These are phyloP conservation scores for Tragelaphus strepsiceros DNA, from an alignment of 2,113 vertebrate species.

Conservation along the genomic window DNA sequence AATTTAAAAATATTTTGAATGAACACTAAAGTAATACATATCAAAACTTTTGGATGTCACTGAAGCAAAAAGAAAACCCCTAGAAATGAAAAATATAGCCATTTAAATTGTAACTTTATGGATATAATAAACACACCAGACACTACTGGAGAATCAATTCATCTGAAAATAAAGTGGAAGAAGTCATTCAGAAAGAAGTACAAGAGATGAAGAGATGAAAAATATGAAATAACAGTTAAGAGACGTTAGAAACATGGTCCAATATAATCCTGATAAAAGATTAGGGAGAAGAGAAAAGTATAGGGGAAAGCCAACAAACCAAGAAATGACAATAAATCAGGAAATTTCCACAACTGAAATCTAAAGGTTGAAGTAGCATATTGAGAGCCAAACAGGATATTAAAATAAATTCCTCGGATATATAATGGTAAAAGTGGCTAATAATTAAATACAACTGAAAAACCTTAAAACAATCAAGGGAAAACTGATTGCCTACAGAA, in stretches of 20 bases:
- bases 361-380: background rate
- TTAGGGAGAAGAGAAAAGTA: background rate
- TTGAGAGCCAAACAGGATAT: background rate
- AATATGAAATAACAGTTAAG: background rate
- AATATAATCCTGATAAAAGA: background rate
- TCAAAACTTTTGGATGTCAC: background rate
- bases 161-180: background rate
- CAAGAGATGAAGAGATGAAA: background rate
- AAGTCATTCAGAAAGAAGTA: background rate
- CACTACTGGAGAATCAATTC: background rate
- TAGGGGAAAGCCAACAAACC: background rate
- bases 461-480: background rate
- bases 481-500: background rate
- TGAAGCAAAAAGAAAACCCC: background rate
- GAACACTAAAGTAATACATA: constrained; percentile 2
- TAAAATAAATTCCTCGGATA: constrained; percentile 3
- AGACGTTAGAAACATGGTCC: background rate
- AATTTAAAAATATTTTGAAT: background rate
- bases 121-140: background rate
- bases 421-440: background rate
- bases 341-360: background rate
- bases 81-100: background rate
- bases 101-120: constrained; percentile 14
- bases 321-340: constrained; percentile 4
- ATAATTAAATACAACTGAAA: constrained; percentile 30